phyloP scores from a whole-genome alignment of 23 tunicate genomes.

The Botrylloides violaceus region DNA sequence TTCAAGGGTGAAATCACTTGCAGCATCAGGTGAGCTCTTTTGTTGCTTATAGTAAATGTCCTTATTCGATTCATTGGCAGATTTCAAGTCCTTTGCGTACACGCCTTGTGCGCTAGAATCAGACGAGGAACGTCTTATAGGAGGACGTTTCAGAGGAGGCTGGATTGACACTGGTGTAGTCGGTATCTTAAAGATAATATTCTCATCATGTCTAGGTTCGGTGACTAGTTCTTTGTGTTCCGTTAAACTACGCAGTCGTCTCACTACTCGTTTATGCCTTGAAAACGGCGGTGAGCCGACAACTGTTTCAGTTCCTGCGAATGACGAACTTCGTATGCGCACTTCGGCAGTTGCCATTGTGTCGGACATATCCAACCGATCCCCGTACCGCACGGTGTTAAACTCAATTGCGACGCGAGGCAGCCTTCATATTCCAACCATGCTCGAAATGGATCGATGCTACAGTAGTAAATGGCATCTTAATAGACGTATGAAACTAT shows the following conservation, averaged over 20 bases:
- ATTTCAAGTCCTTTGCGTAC: not conserved
- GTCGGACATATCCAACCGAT: slow-evolving; percentile 5
- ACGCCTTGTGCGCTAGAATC: not conserved
- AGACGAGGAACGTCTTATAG: slow-evolving; percentile 6
- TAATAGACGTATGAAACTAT: no score
- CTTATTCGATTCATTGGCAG: not conserved
- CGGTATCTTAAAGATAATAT: slow-evolving; percentile 13
- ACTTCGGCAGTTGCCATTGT: slow-evolving; percentile 9
- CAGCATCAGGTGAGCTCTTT: not conserved
- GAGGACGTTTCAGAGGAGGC: not conserved
- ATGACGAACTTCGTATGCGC: slow-evolving; percentile 25
- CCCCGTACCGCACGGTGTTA: no score
- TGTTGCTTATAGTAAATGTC: not conserved
- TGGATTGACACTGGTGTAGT: slow-evolving; percentile 13
- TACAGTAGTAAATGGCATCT: no score
- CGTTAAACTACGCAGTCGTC: slow-evolving; percentile 18
- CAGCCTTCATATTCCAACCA: not conserved
- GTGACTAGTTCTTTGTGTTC: slow-evolving; percentile 22
- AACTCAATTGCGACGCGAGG: not conserved
- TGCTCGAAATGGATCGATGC: no score
- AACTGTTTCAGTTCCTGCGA: not conserved
- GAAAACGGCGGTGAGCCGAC: not conserved
- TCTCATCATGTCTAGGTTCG: slow-evolving; percentile 3
- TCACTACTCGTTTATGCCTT: not conserved
- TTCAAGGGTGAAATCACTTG: slow-evolving; percentile 2